phyloP scores from a whole-genome alignment of 2,797 vertebrate species.

The Spinibarbus caldwelli region DNA sequence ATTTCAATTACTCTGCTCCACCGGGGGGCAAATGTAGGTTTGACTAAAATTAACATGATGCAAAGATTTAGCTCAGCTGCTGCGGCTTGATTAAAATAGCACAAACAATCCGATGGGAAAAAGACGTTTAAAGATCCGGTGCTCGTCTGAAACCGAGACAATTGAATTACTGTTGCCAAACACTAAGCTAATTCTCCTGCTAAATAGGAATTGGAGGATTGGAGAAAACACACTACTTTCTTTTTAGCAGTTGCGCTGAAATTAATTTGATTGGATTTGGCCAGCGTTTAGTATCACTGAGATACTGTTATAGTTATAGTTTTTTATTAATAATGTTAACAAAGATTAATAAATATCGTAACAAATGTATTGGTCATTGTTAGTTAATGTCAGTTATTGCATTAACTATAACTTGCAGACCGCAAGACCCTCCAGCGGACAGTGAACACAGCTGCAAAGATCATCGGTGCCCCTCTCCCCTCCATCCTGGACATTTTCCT shows the following conservation, averaged over 20 bases:
- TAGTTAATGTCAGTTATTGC: too few species aligned
- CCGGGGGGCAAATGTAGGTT: slow-evolving; percentile 48
- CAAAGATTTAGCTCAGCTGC: slow-evolving; percentile 54
- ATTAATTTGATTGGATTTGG: not conserved
- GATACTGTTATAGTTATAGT: not conserved
- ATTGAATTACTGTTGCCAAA: slow-evolving; percentile 1
- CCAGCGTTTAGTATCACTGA: not conserved
- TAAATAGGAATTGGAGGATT: not conserved
- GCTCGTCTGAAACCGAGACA: not conserved
- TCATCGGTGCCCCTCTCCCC: too few species aligned
- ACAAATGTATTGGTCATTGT: too few species aligned
- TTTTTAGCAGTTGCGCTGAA: not conserved
- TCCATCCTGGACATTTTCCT: too few species aligned
- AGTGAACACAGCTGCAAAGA: too few species aligned
- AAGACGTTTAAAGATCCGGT: slow-evolving; percentile 50
- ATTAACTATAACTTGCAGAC: too few species aligned
- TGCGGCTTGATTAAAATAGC: slow-evolving; percentile 47
- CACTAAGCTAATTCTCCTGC: not conserved
- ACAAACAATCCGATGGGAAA: slow-evolving; percentile 45
- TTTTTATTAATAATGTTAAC: not conserved
- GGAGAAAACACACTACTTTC: not conserved
- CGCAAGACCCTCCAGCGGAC: too few species aligned
- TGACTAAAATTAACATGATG: slow-evolving; percentile 54
- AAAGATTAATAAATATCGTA: too few species aligned
- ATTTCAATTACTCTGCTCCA: slow-evolving; percentile 58